phyloP scores from a whole-genome alignment of 2,797 vertebrate species.

The Spheniscus humboldti region DNA sequence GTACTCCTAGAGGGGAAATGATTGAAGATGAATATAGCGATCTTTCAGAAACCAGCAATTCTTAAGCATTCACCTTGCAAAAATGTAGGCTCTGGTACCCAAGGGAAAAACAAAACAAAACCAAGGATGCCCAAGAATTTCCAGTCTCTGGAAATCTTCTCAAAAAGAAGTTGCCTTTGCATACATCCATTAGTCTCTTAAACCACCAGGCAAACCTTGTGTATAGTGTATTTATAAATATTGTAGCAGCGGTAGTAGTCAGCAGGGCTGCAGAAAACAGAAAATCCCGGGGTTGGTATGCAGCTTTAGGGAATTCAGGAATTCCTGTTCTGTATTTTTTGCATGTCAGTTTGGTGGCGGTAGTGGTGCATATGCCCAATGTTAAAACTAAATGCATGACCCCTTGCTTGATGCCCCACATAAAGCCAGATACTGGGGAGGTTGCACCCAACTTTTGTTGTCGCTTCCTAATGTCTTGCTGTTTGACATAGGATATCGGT shows the following conservation, averaged over 20 bases:
- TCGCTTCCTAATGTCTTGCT: constrained; percentile 85
- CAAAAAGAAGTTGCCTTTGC: neutral
- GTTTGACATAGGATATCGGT: constrained; percentile 61
- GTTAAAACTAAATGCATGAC: constrained; percentile 91
- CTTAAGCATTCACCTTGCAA: neutral
- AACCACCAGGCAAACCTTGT: constrained; percentile 62
- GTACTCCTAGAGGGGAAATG: neutral
- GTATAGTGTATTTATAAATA: constrained; percentile 2
- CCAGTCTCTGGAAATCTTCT: neutral
- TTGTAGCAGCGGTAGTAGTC: constrained; percentile 29
- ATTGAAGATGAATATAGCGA: neutral
- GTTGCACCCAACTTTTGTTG: constrained; percentile 86
- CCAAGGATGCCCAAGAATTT: neutral
- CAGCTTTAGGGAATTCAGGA: constrained; percentile 75
- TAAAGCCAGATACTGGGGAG: constrained; percentile 94
- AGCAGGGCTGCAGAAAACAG: constrained; percentile 60
- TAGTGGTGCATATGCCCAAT: constrained; percentile 81
- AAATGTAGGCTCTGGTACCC: neutral
- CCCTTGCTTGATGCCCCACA: constrained; percentile 94
- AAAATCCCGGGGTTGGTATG: constrained; percentile 1
- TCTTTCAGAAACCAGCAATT: neutral
- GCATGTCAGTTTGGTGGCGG: constrained; percentile 87
- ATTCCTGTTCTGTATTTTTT: constrained; percentile 79
- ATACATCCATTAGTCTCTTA: constrained; percentile 53
- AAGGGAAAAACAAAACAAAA: neutral